Evolutionary conservation across 2,113 vertebrate genomes (phyloP), one percentile per base, ranked within the genome.

Genomic region (Campylomormyrus numenius): DNA sequence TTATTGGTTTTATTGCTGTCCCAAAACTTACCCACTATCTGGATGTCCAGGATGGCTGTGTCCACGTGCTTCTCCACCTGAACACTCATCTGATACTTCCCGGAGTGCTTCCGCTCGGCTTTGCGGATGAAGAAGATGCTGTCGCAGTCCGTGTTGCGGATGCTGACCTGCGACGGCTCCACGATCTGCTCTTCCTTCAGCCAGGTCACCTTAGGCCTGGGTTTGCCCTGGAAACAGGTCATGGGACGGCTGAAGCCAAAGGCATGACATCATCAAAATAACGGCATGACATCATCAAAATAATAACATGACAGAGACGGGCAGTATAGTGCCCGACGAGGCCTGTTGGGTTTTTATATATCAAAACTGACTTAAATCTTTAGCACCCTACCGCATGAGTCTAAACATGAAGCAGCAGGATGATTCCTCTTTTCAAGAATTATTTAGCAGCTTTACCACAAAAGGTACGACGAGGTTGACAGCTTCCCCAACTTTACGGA

Each of bases 51-150:
- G 0, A 96, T 92, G 7, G 98, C 98, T 0, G 92, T 98, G 93
- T 99, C 98, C 92, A 90, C 50, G 2, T 96, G 91, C 90, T 98
- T 99, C 46, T 99, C 98, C 94, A 99, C 98, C 94, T 98, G 96
- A 89, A 99, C 98, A 7, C 92, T 94, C 95, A 99, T 95, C 21
- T 99, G 94, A 0, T 99, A 99, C 92, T 98, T 97, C 39, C 98
- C 98, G 9, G 98, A 99, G 94, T 99, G 98, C 17, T 94, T 96
- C 53, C 97, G 96, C 27, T 99, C 98, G 3, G 98, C 97, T 94
- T 99, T 99, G 52, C 98, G 96, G 90, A 99, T 99, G 93, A 99
- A 99, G 91, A 99, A 96, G 93, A 99, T 99, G 24, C 97, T 98
- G 89, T 99, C 98, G 0, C 96, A 96, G 85, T 99, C 98, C 0